phyloP scores from a whole-genome alignment of 2,797 vertebrate genomes.

The Thamnophis elegans region DNA sequence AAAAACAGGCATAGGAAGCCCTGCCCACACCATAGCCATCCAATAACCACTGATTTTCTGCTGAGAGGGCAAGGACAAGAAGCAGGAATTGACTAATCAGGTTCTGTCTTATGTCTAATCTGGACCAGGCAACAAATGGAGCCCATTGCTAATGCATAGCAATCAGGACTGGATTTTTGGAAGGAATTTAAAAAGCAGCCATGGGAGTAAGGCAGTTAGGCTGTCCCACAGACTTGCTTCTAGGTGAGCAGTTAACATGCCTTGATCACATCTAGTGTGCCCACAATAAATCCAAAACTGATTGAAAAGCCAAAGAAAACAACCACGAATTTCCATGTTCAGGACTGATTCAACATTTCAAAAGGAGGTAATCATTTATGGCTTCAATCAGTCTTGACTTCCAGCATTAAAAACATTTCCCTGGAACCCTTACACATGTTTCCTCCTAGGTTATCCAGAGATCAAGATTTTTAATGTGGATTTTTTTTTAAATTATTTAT shows the following conservation, averaged over 20 bases:
- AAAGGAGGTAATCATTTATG: constrained; percentile 24
- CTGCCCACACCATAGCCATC: background rate
- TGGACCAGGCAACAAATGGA: background rate
- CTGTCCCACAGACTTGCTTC: background rate
- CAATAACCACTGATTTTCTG: background rate
- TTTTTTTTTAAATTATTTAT: constrained; percentile 5
- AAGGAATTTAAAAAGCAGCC: background rate
- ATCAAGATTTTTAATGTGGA: constrained; percentile 48
- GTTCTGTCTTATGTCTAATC: background rate
- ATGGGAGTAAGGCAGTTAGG: too few species aligned
- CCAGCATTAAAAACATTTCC: constrained; percentile 38
- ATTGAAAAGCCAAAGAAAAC: background rate
- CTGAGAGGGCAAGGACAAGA: background rate
- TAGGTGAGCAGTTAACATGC: background rate
- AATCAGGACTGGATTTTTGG: background rate
- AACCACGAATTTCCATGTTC: constrained; percentile 17
- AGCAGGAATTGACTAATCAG: background rate
- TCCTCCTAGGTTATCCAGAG: constrained; percentile 44
- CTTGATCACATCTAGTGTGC: constrained; percentile 11
- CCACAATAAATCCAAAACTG: constrained; percentile 8
- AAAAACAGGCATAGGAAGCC: background rate
- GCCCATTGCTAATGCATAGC: background rate
- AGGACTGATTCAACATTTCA: constrained; percentile 49
- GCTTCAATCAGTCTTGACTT: constrained; percentile 50
- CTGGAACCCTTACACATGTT: constrained; percentile 33